Evolutionary conservation across 2,888 invertebrate species (phyloP), one percentile per base, ranked within the genome.

Genomic region (Labia minor): DNA sequence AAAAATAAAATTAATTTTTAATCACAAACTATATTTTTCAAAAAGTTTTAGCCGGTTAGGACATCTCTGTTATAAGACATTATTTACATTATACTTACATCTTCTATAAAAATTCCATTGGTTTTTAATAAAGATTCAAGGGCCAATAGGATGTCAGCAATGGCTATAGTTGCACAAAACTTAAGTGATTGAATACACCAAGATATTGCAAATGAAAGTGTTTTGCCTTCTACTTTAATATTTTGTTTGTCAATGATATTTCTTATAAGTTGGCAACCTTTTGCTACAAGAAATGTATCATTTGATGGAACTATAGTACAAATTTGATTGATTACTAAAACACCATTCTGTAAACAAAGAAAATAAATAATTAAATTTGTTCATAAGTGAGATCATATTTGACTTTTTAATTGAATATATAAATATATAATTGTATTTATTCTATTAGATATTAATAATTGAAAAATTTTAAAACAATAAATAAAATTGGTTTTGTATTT

Each of bases 211-310:
- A 76, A 65, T 0, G 71, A 72, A 19, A 77, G 72, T 11, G 77
- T 77, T 68, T 74, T 74, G 26, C 77, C 78, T 72, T 77, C 77
- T 10, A 37, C 70, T 33, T 77, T 75, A 19, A 85, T 73, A 72
- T 81, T 82, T 74, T 85, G 84, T 73, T 80, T 80, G 11, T 78
- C 80, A 49, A 84, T 70, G 18, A 86, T 76, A 70, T 80, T 82
- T 67, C 78, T 79, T 21, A 86, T 77, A 67, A 86, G 76, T 72
- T 81, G 81, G 71, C 85, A 83, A 68, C 81, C 79, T 77, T 85
- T 85, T 20, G 82, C 79, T 4, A 82, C 80, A 65, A 85, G 74
- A 67, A 79, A 78, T 65, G 80, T 79, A 74, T 86, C 84, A 26
- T 76, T 77, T 2, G 83, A 79, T 21, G 71, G 67, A 16, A 72